Conservation (phyloP, 2,888 invertebrate species). For the Cyclophora punctaria region DNA sequence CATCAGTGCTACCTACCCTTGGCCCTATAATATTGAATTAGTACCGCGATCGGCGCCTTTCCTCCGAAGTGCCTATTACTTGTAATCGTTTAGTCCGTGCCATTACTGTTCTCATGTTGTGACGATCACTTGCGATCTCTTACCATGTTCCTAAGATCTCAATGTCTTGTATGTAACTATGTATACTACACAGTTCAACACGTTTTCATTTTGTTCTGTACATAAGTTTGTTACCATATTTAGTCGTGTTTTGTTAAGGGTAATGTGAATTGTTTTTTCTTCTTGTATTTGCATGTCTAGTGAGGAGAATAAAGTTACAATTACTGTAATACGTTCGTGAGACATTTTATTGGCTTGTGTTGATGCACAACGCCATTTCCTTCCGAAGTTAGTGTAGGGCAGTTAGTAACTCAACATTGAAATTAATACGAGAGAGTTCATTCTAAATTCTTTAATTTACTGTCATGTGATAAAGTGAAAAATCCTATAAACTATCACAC, state of each 20-base stretch:
- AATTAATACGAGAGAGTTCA: slow-evolving; percentile 24
- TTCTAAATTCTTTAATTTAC: slow-evolving; percentile 41
- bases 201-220: slow-evolving; percentile 33
- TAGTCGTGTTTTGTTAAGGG: slow-evolving; percentile 46
- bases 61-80: slow-evolving; percentile 50
- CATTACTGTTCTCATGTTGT: slow-evolving; percentile 33
- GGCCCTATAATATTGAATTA: too few relatives aligned
- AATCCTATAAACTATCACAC: slow-evolving; percentile 31
- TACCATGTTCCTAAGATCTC: slow-evolving; percentile 45
- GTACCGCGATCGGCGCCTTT: slow-evolving; percentile 11
- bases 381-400: not conserved
- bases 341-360: slow-evolving; percentile 18
- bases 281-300: slow-evolving; percentile 69
- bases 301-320: slow-evolving; percentile 69
- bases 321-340: slow-evolving; percentile 23
- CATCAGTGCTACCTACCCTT: too few relatives aligned
- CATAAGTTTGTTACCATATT: slow-evolving; percentile 57
- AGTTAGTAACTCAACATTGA: slow-evolving; percentile 1
- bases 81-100: slow-evolving; percentile 36
- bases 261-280: slow-evolving; percentile 47
- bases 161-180: slow-evolving; percentile 13
- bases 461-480: slow-evolving; percentile 33
- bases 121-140: slow-evolving; percentile 32
- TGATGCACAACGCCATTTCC: not conserved
- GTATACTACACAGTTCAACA: slow-evolving; percentile 19